These are phyloP conservation scores for Zoanthus sansibaricus DNA, from an alignment of 92 coral and sea anemone species.

Conservation along the genomic window DNA sequence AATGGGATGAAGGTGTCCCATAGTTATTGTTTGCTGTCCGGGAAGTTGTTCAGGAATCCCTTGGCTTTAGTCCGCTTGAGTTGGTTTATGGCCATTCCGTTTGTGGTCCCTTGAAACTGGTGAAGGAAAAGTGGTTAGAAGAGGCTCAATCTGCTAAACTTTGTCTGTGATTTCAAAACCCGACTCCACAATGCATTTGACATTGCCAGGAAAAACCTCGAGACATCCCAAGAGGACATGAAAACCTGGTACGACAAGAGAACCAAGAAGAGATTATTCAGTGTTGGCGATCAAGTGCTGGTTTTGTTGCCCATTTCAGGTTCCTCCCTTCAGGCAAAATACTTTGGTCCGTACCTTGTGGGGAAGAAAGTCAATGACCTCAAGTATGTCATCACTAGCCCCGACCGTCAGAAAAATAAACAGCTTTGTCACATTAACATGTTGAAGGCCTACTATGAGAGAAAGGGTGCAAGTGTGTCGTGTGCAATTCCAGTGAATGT, in stretches of 20 bases:
- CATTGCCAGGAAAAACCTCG: too few relatives aligned
- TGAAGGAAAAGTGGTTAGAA: constrained; percentile 56
- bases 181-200: too few relatives aligned
- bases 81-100: constrained; percentile 68
- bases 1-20: constrained; percentile 16
- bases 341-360: constrained; percentile 43
- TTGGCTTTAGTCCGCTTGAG: constrained; percentile 73
- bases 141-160: too few relatives aligned
- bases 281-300: constrained; percentile 27
- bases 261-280: background rate
- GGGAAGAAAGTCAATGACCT: constrained; percentile 28
- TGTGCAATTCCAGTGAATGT: constrained; percentile 7
- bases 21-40: constrained; percentile 44
- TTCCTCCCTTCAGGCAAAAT: constrained; percentile 20
- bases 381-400: constrained; percentile 37
- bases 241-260: background rate
- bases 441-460: constrained; percentile 30
- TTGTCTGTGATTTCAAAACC: too few relatives aligned
- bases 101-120: constrained; percentile 71
- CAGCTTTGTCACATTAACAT: constrained; percentile 55
- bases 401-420: constrained; percentile 56
- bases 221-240: background rate
- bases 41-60: constrained; percentile 66
- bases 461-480: background rate
- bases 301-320: constrained; percentile 43